Percentiles rank a stretch among this genome's conserved stretches.
phyloP scores from a whole-genome alignment of 2,888 invertebrate species.

The Metacarcinus magister region DNA sequence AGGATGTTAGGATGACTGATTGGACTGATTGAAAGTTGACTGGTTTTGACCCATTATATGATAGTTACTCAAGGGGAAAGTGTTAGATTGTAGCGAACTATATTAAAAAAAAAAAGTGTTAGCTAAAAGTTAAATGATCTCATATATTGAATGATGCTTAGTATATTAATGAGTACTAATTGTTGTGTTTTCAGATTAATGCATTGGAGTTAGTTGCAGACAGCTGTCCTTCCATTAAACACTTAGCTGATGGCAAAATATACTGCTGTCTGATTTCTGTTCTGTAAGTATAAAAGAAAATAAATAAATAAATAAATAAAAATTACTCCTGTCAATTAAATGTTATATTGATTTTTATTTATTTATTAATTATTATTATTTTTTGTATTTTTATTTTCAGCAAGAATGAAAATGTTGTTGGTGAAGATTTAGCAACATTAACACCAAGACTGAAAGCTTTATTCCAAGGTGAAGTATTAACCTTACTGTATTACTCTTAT shows the following conservation, averaged over 20 bases:
- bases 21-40: too few species aligned
- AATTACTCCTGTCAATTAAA: neutral
- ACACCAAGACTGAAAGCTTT: neutral
- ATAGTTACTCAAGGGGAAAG: too few species aligned
- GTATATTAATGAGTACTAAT: too few species aligned
- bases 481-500: neutral
- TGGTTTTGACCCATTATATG: too few species aligned
- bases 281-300: neutral
- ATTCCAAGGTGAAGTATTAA: neutral
- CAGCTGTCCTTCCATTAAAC: neutral
- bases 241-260: constrained; percentile 46
- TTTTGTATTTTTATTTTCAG: neutral
- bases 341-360: neutral
- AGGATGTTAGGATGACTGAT: too few species aligned
- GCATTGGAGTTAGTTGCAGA: neutral
- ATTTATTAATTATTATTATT: neutral
- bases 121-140: too few species aligned
- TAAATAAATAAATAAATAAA: too few species aligned
- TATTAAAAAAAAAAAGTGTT: too few species aligned
- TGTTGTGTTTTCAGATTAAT: neutral
- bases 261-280: neutral
- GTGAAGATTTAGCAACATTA: neutral
- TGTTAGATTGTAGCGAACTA: too few species aligned
- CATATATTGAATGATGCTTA: too few species aligned
- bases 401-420: neutral